Evolutionary conservation across 2,888 invertebrate species (phyloP).

Genomic region (Parnassius mnemosyne): DNA sequence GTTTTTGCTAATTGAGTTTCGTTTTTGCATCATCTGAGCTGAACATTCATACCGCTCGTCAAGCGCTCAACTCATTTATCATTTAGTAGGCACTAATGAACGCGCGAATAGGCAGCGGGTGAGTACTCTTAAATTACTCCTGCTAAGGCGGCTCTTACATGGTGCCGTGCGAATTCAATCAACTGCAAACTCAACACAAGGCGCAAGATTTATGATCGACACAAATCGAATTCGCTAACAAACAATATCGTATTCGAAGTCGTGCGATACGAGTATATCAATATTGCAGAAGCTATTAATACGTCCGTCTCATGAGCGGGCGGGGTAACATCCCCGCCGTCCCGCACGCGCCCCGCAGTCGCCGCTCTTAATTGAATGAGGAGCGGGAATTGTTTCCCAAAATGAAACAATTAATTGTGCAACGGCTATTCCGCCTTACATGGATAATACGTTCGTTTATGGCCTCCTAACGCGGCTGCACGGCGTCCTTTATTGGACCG

Average conservation of each 20-base stretch:
- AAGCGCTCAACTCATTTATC: slow-evolving; percentile 51
- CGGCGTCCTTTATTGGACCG: slow-evolving; percentile 78
- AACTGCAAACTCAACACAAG: slow-evolving; percentile 75
- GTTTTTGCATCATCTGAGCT: slow-evolving; percentile 56
- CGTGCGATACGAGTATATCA: slow-evolving; percentile 78
- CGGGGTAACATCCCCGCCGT: slow-evolving; percentile 44
- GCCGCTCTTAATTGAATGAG: slow-evolving; percentile 81
- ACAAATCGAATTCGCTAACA: slow-evolving; percentile 80
- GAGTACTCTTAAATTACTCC: slow-evolving; percentile 32
- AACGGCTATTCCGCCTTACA: slow-evolving; percentile 81
- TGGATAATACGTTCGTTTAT: slow-evolving; percentile 81
- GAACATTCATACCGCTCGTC: slow-evolving; percentile 42
- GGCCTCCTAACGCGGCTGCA: slow-evolving; percentile 80
- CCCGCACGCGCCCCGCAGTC: slow-evolving; percentile 60
- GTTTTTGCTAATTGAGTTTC: slow-evolving; percentile 78
- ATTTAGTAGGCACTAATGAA: slow-evolving; percentile 60
- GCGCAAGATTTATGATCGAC: slow-evolving; percentile 81
- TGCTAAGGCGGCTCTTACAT: slow-evolving; percentile 40
- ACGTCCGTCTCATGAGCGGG: slow-evolving; percentile 79
- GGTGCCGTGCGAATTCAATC: slow-evolving; percentile 69
- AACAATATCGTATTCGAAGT: slow-evolving; percentile 79
- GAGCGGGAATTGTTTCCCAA: slow-evolving; percentile 81
- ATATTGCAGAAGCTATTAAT: slow-evolving; percentile 81
- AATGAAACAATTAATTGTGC: slow-evolving; percentile 82
- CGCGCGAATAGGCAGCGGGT: slow-evolving; percentile 34